Base-by-base conservation (phyloP, 2,797 vertebrate genomes). In the Ispidina picta region DNA sequence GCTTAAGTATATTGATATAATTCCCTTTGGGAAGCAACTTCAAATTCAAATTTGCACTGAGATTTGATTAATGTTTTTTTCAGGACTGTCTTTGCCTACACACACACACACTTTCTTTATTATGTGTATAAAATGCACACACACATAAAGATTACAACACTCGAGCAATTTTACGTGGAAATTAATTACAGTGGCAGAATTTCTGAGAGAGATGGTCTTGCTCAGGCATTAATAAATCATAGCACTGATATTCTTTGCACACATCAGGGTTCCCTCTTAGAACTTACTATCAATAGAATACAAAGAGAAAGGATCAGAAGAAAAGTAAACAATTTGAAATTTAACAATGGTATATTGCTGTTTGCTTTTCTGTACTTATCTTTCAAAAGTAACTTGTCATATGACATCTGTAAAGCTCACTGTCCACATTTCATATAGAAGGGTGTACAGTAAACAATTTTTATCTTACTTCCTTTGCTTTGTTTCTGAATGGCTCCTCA, bases 181-280 rank as follows among this genome's bases (percentile, higher is more conserved):
- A 58, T 15, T 54, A 69, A 75, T 46, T 31, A 56, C 22, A 91
- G 35, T 64, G 31, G 54, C 41, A 82, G n/a, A 22, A 29, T 88
- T 88, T 86, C 71, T 89, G 35, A 82, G 66, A 58, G 83, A 73
- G 44, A 17, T 72, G 65, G 74, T 75, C 17, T 89, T 89, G 65
- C 83, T 73, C 68, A 25, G 74, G 41, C 83, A 86, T 96, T 86
- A 96, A 95, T 96, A 96, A 95, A 88, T 88, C 77, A 91, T 95
- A 68, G 69, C 71, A 71, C 77, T 82, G 56, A 18, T 74, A 41
- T 81, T 95, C 80, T 74, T 60, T 90, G 75, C 94, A 93, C 64
- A 37, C 92, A 91, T 93, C 89, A 91, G 92, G 89, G 71, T 84
- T 95, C 43, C 60, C 35, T 79, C 80, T 95, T 84, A 91, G 92